Percentiles rank a stretch among this genome's conserved stretches.
Evolutionary conservation across 2,797 vertebrate species (phyloP).

Genomic region (Galagoides demidoff): DNA sequence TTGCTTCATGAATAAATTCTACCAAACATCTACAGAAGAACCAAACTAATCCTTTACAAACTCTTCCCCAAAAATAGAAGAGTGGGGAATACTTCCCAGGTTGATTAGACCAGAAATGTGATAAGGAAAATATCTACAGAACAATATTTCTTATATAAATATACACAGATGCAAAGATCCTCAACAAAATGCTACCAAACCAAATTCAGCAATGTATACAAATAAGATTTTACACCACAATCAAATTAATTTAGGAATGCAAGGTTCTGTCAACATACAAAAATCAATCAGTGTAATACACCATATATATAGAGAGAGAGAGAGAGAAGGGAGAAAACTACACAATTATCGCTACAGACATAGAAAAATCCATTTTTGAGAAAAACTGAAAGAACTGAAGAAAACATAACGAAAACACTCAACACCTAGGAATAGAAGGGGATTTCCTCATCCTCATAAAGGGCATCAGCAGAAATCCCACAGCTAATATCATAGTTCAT

Average conservation of each 20-base stretch:
- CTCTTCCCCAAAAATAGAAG: not conserved
- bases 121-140: not conserved
- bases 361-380: not conserved
- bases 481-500: not conserved
- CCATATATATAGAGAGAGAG: not conserved
- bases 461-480: not conserved
- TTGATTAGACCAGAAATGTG: not conserved
- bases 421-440: not conserved
- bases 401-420: not conserved
- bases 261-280: not conserved
- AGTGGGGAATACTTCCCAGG: not conserved
- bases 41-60: slow-evolving; percentile 16
- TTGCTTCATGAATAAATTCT: not conserved
- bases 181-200: not conserved
- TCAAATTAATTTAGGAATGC: not conserved
- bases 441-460: not conserved
- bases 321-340: not conserved
- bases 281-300: not conserved
- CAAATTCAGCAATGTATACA: not conserved
- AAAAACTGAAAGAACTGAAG: not conserved
- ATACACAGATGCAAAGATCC: not conserved
- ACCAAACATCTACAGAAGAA: not conserved
- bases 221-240: not conserved
- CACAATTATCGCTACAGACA: not conserved
- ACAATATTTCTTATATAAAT: not conserved